Conservation (phyloP, 2,113 vertebrate genomes). For the Panthera uncia region DNA sequence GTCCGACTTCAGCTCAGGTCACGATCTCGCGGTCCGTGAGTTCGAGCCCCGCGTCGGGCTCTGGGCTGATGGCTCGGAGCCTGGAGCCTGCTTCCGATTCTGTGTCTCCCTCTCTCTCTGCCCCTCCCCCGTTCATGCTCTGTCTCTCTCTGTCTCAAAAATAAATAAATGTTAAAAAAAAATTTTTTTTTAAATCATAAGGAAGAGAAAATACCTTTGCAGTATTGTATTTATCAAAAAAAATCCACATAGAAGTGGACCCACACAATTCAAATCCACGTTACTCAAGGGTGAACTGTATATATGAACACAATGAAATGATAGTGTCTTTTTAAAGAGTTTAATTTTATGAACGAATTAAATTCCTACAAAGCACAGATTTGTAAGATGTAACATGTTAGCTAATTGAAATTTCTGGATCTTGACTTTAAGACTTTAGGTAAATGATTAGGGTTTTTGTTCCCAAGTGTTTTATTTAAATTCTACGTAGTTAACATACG, state of each 20-base stretch:
- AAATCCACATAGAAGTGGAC: background rate
- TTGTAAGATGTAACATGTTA: background rate
- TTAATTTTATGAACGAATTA: background rate
- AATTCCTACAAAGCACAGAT: conserved; percentile 8
- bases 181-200: background rate
- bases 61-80: too few species aligned
- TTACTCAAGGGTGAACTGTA: background rate
- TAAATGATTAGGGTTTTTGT: background rate
- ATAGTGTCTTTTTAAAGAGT: background rate
- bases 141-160: too few species aligned
- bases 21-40: too few species aligned
- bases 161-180: too few species aligned
- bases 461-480: background rate
- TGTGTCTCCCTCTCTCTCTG: too few species aligned
- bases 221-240: background rate
- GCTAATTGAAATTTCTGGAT: conserved; percentile 27
- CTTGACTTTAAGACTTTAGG: background rate
- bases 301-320: background rate
- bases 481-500: background rate
- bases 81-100: too few species aligned
- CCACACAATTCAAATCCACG: background rate
- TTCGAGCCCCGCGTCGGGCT: too few species aligned
- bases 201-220: background rate
- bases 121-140: too few species aligned
- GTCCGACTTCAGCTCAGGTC: too few species aligned